A percentile compares a stretch with the other conserved stretches of the same genome.
Evolutionary conservation across 2,888 invertebrate genomes (phyloP).

Genomic region (Mongoloraphidia duomilia): DNA sequence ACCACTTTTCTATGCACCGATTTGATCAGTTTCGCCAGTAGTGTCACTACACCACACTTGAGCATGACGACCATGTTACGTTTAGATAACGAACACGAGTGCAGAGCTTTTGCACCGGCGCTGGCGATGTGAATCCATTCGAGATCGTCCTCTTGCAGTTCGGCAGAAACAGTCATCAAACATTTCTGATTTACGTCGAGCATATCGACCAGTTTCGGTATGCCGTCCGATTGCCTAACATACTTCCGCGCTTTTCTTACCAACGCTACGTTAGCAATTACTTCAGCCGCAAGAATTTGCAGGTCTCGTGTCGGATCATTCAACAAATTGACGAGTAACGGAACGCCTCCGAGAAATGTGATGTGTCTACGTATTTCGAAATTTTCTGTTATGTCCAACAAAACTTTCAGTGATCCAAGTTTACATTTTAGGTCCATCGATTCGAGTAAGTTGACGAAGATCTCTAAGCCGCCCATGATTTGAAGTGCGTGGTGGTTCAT

Average conservation of each 20-base stretch:
- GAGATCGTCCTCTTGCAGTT: slow-evolving; percentile 43
- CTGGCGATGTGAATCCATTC: slow-evolving; percentile 57
- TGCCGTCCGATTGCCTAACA: slow-evolving; percentile 64
- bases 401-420: slow-evolving; percentile 67
- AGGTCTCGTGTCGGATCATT: slow-evolving; percentile 74
- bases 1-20: slow-evolving; percentile 72
- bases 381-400: slow-evolving; percentile 67
- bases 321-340: slow-evolving; percentile 63
- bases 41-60: slow-evolving; percentile 59
- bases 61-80: slow-evolving; percentile 68
- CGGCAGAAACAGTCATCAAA: slow-evolving; percentile 41
- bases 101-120: slow-evolving; percentile 72
- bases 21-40: slow-evolving; percentile 63
- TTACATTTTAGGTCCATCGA: slow-evolving; percentile 84
- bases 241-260: slow-evolving; percentile 72
- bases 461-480: slow-evolving; percentile 84
- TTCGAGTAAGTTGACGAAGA: slow-evolving; percentile 82
- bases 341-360: slow-evolving; percentile 65
- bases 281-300: slow-evolving; percentile 78
- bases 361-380: slow-evolving; percentile 62
- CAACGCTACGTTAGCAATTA: slow-evolving; percentile 77
- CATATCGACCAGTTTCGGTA: slow-evolving; percentile 65
- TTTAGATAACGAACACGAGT: slow-evolving; percentile 72
- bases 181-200: slow-evolving; percentile 55
- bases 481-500: slow-evolving; percentile 72